Evolutionary conservation across 2,113 vertebrate genomes (phyloP).

Genomic region (Sigmodon hispidus): DNA sequence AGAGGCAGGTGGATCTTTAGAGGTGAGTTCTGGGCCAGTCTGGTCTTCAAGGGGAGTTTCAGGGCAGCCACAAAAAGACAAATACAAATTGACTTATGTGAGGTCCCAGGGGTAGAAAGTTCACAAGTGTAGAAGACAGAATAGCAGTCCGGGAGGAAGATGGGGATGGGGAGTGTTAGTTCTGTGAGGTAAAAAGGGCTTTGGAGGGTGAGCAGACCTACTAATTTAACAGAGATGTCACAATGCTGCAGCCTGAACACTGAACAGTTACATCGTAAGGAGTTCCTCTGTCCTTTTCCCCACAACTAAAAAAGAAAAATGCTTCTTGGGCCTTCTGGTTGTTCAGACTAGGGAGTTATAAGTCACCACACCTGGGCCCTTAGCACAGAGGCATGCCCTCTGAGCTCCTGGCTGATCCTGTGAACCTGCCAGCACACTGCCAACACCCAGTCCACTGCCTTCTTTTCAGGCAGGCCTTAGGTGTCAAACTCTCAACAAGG

Average conservation of each 20-base stretch:
- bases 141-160: not conserved
- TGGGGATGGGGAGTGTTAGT: not conserved
- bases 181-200: not conserved
- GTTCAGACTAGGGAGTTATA: not conserved
- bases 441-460: not conserved
- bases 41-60: not conserved
- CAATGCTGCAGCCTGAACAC: not conserved
- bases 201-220: not conserved
- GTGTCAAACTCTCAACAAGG: not conserved
- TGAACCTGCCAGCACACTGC: accelerated
- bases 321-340: not conserved
- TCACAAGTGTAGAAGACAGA: not conserved
- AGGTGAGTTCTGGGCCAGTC: not conserved
- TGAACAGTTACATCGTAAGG: not conserved
- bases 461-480: not conserved
- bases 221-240: too few species aligned
- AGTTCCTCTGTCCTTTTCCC: not conserved
- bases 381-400: not conserved
- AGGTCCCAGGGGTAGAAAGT: not conserved
- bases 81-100: not conserved
- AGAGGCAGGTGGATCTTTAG: not conserved
- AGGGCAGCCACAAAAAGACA: not conserved
- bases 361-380: not conserved
- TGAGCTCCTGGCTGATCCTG: not conserved
- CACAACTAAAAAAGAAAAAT: not conserved